phyloP scores from a whole-genome alignment of 2,797 vertebrate genomes.

The Epinephelus awoara region DNA sequence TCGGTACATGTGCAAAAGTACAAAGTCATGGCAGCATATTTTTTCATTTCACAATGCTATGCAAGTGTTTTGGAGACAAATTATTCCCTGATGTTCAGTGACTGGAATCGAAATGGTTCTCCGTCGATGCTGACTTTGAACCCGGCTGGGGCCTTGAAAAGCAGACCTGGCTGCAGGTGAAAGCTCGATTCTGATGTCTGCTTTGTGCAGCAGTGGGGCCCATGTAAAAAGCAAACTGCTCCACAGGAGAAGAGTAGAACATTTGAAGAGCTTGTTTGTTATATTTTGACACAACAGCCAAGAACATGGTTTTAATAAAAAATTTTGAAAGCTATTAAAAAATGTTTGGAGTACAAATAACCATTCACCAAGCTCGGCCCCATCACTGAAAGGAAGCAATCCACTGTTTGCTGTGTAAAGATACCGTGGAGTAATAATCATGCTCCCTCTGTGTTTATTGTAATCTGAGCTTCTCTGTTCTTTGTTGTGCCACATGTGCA shows the following conservation, averaged over 20 bases:
- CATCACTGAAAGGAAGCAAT: no score
- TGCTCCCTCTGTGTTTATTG: no score
- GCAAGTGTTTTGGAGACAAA: constrained; percentile 25
- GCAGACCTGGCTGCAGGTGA: neutral
- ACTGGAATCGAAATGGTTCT: constrained; percentile 22
- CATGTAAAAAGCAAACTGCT: neutral
- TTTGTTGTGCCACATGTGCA: no score
- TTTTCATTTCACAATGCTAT: constrained; percentile 31
- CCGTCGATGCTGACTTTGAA: constrained; percentile 12
- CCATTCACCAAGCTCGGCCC: neutral
- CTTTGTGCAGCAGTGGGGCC: neutral
- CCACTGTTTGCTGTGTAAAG: no score
- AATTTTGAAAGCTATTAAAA: neutral
- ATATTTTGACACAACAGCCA: neutral
- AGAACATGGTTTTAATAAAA: no score
- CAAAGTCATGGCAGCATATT: constrained; percentile 21
- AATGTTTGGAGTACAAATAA: neutral
- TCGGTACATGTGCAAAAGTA: constrained; percentile 2
- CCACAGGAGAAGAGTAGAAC: neutral
- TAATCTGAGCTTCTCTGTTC: no score
- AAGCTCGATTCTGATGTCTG: constrained; percentile 15
- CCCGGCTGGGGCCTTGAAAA: constrained; percentile 5
- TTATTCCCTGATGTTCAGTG: constrained; percentile 9
- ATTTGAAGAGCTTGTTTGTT: constrained; percentile 6
- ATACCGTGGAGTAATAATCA: no score